Evolutionary conservation across 2,113 vertebrate genomes (phyloP).

Genomic region (Abramis brama): DNA sequence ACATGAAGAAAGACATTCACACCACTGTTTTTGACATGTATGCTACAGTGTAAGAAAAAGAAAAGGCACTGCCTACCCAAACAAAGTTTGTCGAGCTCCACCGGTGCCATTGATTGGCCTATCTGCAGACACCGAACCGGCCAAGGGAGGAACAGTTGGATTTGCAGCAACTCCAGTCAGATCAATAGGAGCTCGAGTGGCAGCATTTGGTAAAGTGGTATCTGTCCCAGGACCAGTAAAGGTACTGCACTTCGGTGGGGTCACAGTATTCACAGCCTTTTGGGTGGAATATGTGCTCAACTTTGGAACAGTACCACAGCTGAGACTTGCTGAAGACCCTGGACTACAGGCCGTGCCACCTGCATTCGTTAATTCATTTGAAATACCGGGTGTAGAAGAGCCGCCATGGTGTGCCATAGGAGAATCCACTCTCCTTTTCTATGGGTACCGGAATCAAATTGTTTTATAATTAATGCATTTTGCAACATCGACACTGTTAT

Average conservation of each 20-base stretch:
- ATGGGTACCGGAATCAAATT: neutral
- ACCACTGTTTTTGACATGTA: neutral
- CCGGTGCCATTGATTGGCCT: neutral
- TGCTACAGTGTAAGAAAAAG: neutral
- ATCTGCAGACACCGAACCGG: neutral
- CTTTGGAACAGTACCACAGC: constrained; percentile 51
- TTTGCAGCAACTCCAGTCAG: neutral
- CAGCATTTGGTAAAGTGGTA: neutral
- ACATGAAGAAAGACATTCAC: neutral
- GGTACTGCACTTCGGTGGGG: neutral
- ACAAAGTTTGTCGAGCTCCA: neutral
- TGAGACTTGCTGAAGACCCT: constrained; percentile 63
- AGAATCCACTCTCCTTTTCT: constrained; percentile 3
- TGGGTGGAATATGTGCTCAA: neutral
- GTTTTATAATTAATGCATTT: too few species aligned
- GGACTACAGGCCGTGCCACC: constrained; percentile 68
- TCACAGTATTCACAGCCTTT: neutral
- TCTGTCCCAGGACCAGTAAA: neutral
- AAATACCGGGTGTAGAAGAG: neutral
- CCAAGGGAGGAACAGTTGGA: neutral
- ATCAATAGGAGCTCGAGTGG: neutral
- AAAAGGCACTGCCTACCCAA: neutral
- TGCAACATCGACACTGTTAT: too few species aligned
- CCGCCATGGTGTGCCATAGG: neutral
- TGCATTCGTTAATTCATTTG: constrained; percentile 57